phyloP scores from a whole-genome alignment of 2,888 invertebrate genomes.

The Platycheirus albimanus region DNA sequence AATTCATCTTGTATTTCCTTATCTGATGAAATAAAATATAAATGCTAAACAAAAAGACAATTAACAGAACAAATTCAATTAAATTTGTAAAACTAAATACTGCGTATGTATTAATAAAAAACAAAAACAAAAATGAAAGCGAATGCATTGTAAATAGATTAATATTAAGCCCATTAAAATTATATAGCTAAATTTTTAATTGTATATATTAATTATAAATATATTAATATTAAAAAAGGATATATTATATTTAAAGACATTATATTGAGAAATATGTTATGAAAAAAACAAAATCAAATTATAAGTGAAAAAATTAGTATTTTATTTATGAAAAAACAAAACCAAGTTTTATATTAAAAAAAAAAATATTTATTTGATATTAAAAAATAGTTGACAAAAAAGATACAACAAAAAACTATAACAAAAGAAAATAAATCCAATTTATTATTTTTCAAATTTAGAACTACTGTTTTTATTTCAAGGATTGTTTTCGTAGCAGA shows the following conservation, averaged over 20 bases:
- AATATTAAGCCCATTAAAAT: conserved; percentile 57
- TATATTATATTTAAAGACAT: conserved; percentile 74
- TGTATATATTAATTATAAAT: conserved; percentile 72
- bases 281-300: conserved; percentile 34
- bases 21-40: conserved; percentile 18
- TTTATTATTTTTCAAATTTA: conserved; percentile 77
- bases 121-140: conserved; percentile 14
- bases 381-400: conserved; percentile 77
- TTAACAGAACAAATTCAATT: conserved; percentile 38
- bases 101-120: conserved; percentile 36
- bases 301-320: conserved; percentile 79
- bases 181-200: conserved; percentile 73
- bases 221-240: conserved; percentile 61
- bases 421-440: conserved; percentile 76
- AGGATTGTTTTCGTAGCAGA: too few species aligned
- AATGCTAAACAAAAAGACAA: conserved; percentile 63
- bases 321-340: conserved; percentile 78
- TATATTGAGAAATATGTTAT: conserved; percentile 76
- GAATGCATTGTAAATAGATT: conserved; percentile 71
- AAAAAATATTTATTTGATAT: conserved; percentile 78
- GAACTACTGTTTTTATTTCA: conserved; percentile 30
- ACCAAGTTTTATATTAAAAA: conserved; percentile 78
- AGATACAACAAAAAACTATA: conserved; percentile 76
- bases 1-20: not conserved
- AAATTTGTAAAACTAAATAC: conserved; percentile 57